phyloP scores from a whole-genome alignment of 2,797 vertebrate species.

The Oryzias sinensis region DNA sequence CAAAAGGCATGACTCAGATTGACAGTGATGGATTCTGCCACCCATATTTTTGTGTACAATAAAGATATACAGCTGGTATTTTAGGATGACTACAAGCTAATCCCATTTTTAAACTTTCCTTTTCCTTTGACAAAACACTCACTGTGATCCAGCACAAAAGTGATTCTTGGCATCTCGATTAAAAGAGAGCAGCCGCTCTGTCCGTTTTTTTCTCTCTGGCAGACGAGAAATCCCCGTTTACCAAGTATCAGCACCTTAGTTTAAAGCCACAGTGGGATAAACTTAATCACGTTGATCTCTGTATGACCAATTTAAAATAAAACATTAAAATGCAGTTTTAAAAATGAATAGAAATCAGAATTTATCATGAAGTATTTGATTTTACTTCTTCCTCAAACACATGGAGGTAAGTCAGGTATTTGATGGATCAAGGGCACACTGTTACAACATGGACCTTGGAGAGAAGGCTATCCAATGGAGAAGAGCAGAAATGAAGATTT shows the following conservation, averaged over 20 bases:
- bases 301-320: not conserved
- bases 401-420: slow-evolving; percentile 60
- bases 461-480: no score
- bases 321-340: not conserved
- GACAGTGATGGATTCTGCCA: slow-evolving; percentile 51
- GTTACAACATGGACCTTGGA: no score
- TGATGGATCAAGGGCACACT: slow-evolving; percentile 1
- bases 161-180: slow-evolving; percentile 17
- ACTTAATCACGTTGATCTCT: slow-evolving; percentile 18
- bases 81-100: slow-evolving; percentile 16
- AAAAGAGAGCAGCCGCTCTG: slow-evolving; percentile 19
- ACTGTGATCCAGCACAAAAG: slow-evolving; percentile 27
- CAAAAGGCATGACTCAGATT: slow-evolving; percentile 22
- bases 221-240: slow-evolving; percentile 16
- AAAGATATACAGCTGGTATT: slow-evolving; percentile 25
- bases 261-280: slow-evolving; percentile 22
- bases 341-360: slow-evolving; percentile 4
- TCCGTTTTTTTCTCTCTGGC: slow-evolving; percentile 28
- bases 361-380: slow-evolving; percentile 2
- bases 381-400: slow-evolving; percentile 18
- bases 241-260: slow-evolving; percentile 26
- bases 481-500: no score
- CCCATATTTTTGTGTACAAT: slow-evolving; percentile 38
- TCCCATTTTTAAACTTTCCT: slow-evolving; percentile 26
- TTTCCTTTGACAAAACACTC: slow-evolving; percentile 21